phyloP scores from a whole-genome alignment of 2,888 invertebrate genomes.

The Habrosyne pyritoides region DNA sequence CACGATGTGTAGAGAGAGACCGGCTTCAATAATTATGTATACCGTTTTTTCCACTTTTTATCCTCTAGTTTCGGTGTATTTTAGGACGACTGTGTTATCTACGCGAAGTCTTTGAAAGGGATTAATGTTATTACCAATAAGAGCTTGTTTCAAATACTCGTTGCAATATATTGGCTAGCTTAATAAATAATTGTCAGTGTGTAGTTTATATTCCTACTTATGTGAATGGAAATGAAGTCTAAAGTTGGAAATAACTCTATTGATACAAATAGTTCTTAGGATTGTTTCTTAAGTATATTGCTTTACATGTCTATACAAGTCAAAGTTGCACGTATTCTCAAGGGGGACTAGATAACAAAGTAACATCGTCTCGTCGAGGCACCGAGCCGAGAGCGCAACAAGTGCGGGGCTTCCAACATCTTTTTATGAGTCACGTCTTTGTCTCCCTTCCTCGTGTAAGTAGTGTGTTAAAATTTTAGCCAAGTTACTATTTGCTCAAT shows the following conservation, averaged over 20 bases:
- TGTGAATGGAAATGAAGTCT: too few species aligned
- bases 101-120: neutral
- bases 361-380: neutral
- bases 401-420: slow-evolving; percentile 22
- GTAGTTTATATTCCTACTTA: too few species aligned
- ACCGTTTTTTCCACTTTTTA: slow-evolving; percentile 31
- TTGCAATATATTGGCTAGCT: too few species aligned
- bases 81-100: slow-evolving; percentile 9
- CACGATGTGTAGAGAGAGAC: slow-evolving; percentile 36
- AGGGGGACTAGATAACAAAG: slow-evolving; percentile 4
- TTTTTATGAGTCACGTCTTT: slow-evolving; percentile 22
- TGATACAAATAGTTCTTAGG: too few species aligned
- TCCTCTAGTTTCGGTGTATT: slow-evolving; percentile 30
- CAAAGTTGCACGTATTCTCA: neutral
- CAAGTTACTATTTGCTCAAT: neutral
- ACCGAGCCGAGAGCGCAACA: slow-evolving; percentile 24
- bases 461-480: neutral
- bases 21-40: slow-evolving; percentile 45
- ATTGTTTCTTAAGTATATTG: too few species aligned
- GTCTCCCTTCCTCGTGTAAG: neutral
- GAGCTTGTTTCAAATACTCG: neutral
- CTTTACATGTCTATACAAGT: too few species aligned
- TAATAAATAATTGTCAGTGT: neutral
- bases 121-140: neutral
- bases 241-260: too few species aligned